Conservation (phyloP, 2,888 invertebrate genomes). For the Orthosia gracilis region DNA sequence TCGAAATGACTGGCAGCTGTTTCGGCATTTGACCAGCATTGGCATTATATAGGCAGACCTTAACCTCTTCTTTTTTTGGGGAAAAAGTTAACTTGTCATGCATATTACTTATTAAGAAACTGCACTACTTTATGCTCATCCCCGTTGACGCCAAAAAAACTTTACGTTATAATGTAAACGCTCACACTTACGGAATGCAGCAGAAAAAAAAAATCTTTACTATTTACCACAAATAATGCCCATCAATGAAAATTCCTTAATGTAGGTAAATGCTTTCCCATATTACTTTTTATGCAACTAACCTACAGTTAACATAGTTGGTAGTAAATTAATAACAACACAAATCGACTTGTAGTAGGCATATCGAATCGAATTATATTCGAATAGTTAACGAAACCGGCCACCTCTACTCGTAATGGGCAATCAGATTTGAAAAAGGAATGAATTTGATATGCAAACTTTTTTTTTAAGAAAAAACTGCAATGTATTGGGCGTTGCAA, state of each 20-base stretch:
- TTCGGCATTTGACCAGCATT: too few relatives aligned
- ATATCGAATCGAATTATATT: constrained; percentile 44
- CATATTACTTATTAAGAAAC: too few relatives aligned
- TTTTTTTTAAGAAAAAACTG: constrained; percentile 62
- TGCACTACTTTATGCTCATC: too few relatives aligned
- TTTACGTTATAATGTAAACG: too few relatives aligned
- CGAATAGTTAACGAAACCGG: constrained; percentile 44
- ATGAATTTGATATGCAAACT: constrained; percentile 72
- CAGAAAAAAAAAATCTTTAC: too few relatives aligned
- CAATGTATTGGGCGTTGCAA: constrained; percentile 71
- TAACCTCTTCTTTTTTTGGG: too few relatives aligned
- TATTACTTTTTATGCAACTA: constrained; percentile 19
- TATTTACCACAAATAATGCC: background rate
- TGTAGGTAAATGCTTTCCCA: constrained; percentile 36
- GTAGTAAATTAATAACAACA: constrained; percentile 38
- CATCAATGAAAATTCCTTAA: constrained; percentile 15
- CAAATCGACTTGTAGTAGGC: constrained; percentile 39
- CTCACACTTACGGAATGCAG: too few relatives aligned
- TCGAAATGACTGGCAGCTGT: too few relatives aligned
- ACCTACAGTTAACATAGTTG: constrained; percentile 35
- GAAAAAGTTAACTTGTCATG: too few relatives aligned
- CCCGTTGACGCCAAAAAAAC: too few relatives aligned
- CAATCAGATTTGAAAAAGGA: constrained; percentile 70
- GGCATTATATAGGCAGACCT: too few relatives aligned
- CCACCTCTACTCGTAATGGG: constrained; percentile 63